Percentiles rank a stretch among this genome's conserved stretches.
phyloP scores from a whole-genome alignment of 2,888 invertebrate species.

The Meiosimyza decipiens region DNA sequence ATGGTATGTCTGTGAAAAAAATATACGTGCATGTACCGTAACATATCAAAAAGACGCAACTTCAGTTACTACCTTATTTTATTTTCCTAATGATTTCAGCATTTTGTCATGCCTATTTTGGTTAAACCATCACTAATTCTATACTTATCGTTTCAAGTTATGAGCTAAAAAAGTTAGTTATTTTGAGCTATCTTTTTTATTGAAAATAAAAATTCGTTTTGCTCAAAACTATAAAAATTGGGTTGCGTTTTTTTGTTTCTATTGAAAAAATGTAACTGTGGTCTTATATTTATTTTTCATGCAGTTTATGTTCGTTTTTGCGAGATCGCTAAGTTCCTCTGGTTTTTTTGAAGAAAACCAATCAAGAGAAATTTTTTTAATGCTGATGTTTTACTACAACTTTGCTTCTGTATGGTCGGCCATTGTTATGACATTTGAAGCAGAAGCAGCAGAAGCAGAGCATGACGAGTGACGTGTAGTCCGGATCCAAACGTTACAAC shows the following conservation, averaged over 20 bases:
- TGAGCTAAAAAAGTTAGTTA: too few species aligned
- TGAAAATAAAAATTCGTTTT: too few species aligned
- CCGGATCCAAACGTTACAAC: neutral
- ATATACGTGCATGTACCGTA: too few species aligned
- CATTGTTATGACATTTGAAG: conserved; percentile 25
- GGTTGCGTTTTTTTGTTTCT: conserved; percentile 30
- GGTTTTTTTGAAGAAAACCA: conserved; percentile 34
- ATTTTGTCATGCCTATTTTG: neutral
- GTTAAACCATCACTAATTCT: neutral
- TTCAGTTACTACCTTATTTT: too few species aligned
- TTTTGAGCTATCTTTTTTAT: too few species aligned
- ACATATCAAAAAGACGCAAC: too few species aligned
- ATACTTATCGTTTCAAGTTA: neutral
- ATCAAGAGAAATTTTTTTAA: conserved; percentile 37
- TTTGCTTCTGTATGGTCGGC: conserved; percentile 38
- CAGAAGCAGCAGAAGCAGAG: neutral
- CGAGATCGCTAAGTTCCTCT: conserved; percentile 36
- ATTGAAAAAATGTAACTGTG: conserved; percentile 37
- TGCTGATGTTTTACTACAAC: conserved; percentile 38
- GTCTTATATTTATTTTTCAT: neutral
- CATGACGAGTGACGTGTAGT: neutral
- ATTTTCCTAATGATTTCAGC: too few species aligned
- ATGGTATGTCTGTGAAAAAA: too few species aligned
- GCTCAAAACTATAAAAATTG: neutral
- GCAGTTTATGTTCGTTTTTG: conserved; percentile 41